Evolutionary conservation across 2,113 vertebrate species (phyloP).

Genomic region (Melanerpes aurifrons): DNA sequence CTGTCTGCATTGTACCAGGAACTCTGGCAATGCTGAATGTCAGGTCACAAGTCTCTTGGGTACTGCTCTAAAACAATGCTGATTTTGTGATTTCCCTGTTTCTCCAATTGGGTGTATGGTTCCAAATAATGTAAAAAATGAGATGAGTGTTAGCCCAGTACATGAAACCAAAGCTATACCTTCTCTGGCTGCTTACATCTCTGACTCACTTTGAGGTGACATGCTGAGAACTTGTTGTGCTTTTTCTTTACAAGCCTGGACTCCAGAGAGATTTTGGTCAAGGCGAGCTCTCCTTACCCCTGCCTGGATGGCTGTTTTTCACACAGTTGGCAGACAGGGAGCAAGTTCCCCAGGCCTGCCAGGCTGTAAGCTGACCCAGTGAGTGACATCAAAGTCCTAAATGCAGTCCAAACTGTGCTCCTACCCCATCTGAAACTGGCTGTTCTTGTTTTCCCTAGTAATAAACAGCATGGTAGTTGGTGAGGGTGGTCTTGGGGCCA

Average conservation of each 20-base stretch:
- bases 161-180: neutral
- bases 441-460: neutral
- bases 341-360: neutral
- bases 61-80: neutral
- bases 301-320: neutral
- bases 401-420: neutral
- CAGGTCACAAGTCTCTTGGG: neutral
- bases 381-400: neutral
- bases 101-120: neutral
- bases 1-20: neutral
- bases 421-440: neutral
- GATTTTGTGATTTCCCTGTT: neutral
- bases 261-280: neutral
- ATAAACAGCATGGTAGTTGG: neutral
- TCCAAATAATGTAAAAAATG: neutral
- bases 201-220: neutral
- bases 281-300: neutral
- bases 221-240: neutral
- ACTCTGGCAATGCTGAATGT: neutral
- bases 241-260: neutral
- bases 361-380: neutral
- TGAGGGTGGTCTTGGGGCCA: neutral
- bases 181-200: neutral
- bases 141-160: neutral
- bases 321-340: fast-evolving